Evolutionary conservation across 2,113 vertebrate genomes (phyloP).

Genomic region (Malaclemys terrapin): DNA sequence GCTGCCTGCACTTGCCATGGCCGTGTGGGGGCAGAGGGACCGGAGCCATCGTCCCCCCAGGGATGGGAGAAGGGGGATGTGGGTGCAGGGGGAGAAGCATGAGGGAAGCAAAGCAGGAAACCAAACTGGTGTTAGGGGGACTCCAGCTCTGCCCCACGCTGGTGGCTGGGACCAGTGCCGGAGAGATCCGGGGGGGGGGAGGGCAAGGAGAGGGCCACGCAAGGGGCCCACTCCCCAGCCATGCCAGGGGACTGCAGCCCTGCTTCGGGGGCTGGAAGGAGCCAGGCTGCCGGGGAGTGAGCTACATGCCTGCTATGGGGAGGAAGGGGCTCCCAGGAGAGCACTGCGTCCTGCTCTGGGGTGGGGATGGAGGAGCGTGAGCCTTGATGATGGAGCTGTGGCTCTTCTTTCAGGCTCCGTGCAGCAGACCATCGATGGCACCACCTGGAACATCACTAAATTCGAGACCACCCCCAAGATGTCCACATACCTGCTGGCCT

Average conservation of each 20-base stretch:
- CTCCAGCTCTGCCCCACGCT: no score
- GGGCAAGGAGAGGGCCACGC: background rate
- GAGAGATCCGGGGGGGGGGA: no score
- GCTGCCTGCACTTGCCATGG: no score
- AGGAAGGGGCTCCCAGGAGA: no score
- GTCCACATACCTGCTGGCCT: constrained; percentile 92
- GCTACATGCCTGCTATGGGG: background rate
- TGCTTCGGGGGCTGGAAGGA: no score
- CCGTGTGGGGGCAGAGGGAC: background rate
- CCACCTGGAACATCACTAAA: constrained; percentile 46
- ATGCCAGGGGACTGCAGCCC: no score
- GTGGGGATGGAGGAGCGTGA: rapidly evolving
- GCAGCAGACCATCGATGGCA: rapidly evolving
- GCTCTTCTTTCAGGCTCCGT: rapidly evolving
- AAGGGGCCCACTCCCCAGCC: no score
- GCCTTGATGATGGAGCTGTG: rapidly evolving
- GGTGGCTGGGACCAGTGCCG: no score
- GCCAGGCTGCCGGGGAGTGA: no score
- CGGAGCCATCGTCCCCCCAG: background rate
- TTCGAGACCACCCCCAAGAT: constrained; percentile 85
- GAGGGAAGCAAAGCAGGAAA: background rate
- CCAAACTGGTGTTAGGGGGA: background rate
- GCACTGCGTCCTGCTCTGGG: rapidly evolving
- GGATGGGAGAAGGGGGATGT: no score
- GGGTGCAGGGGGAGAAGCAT: background rate